Conservation (phyloP, 2,797 vertebrate genomes). For the Ctenochaetus hawaiiensis region DNA sequence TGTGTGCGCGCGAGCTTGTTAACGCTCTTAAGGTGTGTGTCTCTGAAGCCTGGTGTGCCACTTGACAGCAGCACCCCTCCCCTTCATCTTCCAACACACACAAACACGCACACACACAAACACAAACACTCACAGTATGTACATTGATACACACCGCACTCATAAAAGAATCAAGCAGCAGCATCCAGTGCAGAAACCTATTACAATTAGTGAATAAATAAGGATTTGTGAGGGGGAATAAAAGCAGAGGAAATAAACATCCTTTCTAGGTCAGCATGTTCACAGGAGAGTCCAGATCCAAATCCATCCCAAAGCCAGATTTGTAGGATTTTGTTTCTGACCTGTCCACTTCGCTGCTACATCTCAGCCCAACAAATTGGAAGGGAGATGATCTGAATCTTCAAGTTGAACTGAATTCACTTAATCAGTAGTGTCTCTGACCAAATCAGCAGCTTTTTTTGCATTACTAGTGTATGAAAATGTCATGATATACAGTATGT, state of each 20-base stretch:
- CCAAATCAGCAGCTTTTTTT: conserved; percentile 19
- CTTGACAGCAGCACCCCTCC: conserved; percentile 62
- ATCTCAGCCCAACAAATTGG: conserved; percentile 35
- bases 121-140: background rate
- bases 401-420: conserved; percentile 1
- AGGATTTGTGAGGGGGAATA: background rate
- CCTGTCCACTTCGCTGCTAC: conserved; percentile 36
- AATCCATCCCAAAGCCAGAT: conserved; percentile 43
- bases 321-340: conserved; percentile 46
- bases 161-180: conserved; percentile 7
- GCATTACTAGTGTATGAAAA: background rate
- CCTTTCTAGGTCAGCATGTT: conserved; percentile 7
- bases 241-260: conserved; percentile 3
- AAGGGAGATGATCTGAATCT: conserved; percentile 26
- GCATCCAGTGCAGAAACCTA: background rate
- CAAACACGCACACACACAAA: conserved; percentile 10
- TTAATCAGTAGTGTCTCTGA: conserved; percentile 14
- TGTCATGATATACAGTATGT: background rate
- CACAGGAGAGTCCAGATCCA: conserved; percentile 17
- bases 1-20: conserved; percentile 28
- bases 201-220: conserved; percentile 33
- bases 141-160: background rate
- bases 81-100: conserved; percentile 49
- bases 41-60: conserved; percentile 66
- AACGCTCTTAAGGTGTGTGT: conserved; percentile 25